Evolutionary conservation across 1,140 invertebrate species (phyloP), one percentile per base, ranked within the genome.

Genomic region (Drosophila orena): DNA sequence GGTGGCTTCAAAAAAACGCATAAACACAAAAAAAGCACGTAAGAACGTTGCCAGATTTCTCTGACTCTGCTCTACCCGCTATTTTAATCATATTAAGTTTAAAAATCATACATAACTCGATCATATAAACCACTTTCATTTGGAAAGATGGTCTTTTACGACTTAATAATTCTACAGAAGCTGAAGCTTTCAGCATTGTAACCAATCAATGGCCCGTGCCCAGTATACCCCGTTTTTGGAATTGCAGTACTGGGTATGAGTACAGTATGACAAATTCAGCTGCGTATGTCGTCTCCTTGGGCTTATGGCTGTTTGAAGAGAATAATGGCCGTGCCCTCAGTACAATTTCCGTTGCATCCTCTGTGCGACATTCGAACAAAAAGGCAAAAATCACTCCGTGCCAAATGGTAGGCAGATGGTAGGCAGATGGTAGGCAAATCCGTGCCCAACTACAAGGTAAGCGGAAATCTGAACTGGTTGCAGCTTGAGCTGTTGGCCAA

Each of bases 381-480:
- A 66, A 17, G 17, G n/a, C 20, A 20, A 20, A 17, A 70, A 56
- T 59, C 46, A 34, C n/a, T 46, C 14, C 20, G 24, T 47, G 15
- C 34, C 12, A 68, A 24, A 17, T 8, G 24, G n/a, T 7, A 11
- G 47, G 47, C n/a, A 47, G 30, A 20, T 47, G 64, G n/a, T 7
- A 11, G 47, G 47, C n/a, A 47, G 30, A 20, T 47, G 64, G n/a
- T n/a, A n/a, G 64, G 57, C 57, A 88, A 64, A 75, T 69, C 70
- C 71, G 83, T 88, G 83, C 64, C 79, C 79, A 88, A 88, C 80
- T 83, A 83, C 83, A 88, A 83, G 83, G 79, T 88, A 86, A 83
- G 75, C 83, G 59, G 69, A 74, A 86, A 76, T 79, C 83, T 55
- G 79, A 88, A 79, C 49, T 65, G 40, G 53, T 44, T 54, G 59